Evolutionary conservation across 2,113 vertebrate genomes (phyloP).

Genomic region (Oceanodroma tethys): DNA sequence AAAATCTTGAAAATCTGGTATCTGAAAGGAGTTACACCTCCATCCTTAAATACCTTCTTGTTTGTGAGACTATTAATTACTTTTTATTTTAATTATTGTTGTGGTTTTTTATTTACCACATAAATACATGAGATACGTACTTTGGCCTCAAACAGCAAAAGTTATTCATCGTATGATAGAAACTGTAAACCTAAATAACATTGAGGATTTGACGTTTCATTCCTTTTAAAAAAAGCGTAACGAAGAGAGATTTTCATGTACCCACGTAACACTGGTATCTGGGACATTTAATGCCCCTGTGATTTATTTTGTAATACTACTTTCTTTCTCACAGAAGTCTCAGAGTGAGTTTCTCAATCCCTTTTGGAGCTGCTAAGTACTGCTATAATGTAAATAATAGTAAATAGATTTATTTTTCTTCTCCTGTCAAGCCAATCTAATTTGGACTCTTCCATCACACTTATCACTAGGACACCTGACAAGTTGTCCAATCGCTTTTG

Average conservation of each 20-base stretch:
- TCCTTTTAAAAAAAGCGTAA: accelerated
- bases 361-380: not conserved
- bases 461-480: not conserved
- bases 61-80: not conserved
- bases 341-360: not conserved
- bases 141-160: not conserved
- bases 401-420: conserved; percentile 34
- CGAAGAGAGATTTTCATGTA: not conserved
- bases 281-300: no score
- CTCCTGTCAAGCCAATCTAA: conserved; percentile 8
- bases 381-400: not conserved
- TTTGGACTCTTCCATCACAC: conserved; percentile 10
- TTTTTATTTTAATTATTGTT: not conserved
- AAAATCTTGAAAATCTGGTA: not conserved
- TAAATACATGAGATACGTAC: not conserved
- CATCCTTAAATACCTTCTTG: accelerated
- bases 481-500: not conserved
- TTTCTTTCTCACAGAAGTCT: not conserved
- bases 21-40: not conserved
- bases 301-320: no score
- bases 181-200: not conserved
- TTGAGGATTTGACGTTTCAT: not conserved
- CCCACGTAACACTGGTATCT: no score
- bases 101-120: accelerated
- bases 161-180: not conserved